Evolutionary conservation across 2,113 vertebrate genomes (phyloP), one percentile per base, ranked within the genome.

Genomic region (Mastomys coucha): DNA sequence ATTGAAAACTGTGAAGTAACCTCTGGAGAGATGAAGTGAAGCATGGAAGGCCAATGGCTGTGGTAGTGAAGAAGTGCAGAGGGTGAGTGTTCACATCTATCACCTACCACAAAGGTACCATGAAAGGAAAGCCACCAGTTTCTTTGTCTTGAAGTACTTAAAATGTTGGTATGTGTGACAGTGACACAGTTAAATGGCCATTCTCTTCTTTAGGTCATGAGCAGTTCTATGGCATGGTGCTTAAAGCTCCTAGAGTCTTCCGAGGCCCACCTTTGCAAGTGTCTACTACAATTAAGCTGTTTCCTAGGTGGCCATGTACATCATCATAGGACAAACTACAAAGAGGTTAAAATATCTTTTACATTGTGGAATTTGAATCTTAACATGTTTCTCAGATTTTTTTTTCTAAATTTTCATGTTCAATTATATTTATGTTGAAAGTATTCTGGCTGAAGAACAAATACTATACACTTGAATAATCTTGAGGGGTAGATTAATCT

Each of bases 401-500:
- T 31, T 69, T 33, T 36, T 94, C 92, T 92, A 76, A 98, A 98
- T 98, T 97, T 97, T 96, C 97, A 91, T 97, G 91, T 98, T 98
- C 95, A 92, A 60, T 98, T 97, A 97, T 98, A 94, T 97, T 96
- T 98, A 98, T 97, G 92, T 97, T 98, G 94, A 92, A 97, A 98
- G 98, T 98, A 98, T 98, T 98, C 97, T 97, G 98, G 97, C 97
- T 97, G 93, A 97, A 98, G 98, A 98, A 98, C 97, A 98, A 98
- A 98, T 98, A 98, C 98, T 97, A 97, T 98, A 94, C 97, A 98
- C 96, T 98, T 98, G 98, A 98, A 98, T 98, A 98, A 98, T 99
- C 98, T 98, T 98, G 91, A 98, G 98, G 98, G 98, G 98, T 98
- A 99, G 98, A 99, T 98, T 98, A 99, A 99, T 98, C 98, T 98